These are phyloP conservation scores for Agriotes lineatus DNA, from an alignment of 2,888 invertebrate genomes.

Conservation along the genomic window DNA sequence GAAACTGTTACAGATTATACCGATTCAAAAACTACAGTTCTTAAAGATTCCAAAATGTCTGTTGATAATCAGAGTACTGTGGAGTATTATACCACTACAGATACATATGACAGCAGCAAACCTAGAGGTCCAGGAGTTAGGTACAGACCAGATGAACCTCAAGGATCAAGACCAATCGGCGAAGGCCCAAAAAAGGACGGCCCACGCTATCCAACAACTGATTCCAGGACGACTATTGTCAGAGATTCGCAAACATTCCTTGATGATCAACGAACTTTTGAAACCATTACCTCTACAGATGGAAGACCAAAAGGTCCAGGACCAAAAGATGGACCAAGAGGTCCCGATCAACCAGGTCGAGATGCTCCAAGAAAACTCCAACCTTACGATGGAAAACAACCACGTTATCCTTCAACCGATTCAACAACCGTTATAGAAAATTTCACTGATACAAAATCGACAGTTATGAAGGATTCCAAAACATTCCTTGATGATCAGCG, in stretches of 20 bases:
- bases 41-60: conserved; percentile 54
- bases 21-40: conserved; percentile 54
- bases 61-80: conserved; percentile 53
- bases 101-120: not conserved
- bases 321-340: not conserved
- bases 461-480: conserved; percentile 51
- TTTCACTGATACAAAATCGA: conserved; percentile 12
- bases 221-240: conserved; percentile 1
- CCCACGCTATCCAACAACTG: not conserved
- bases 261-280: conserved; percentile 53
- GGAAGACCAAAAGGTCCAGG: not conserved
- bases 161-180: not conserved
- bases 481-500: conserved; percentile 53
- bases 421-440: conserved; percentile 50
- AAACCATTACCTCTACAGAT: conserved; percentile 53
- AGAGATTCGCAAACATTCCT: conserved; percentile 54
- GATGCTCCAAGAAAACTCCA: conserved; percentile 9
- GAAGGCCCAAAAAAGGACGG: not conserved
- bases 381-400: not conserved
- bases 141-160: not conserved
- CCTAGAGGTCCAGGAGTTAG: not conserved
- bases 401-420: not conserved
- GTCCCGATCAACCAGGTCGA: not conserved
- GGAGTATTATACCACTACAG: conserved; percentile 53
- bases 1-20: conserved; percentile 53